Evolutionary conservation across 2,888 invertebrate species (phyloP).

Genomic region (Spodoptera littoralis): DNA sequence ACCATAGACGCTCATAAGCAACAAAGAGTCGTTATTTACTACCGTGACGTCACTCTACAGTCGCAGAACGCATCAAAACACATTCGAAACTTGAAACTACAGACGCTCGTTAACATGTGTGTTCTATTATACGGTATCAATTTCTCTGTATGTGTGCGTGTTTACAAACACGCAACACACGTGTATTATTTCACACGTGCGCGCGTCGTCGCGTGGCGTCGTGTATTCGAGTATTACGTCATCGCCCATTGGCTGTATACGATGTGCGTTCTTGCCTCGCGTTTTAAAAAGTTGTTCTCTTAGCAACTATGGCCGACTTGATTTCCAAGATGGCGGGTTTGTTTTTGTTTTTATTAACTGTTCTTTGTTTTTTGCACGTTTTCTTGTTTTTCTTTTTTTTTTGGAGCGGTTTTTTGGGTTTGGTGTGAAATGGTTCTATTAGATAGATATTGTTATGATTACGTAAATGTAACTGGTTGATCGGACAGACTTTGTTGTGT

Average conservation of each 20-base stretch:
- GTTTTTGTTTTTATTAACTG: background rate
- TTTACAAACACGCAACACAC: slow-evolving; percentile 58
- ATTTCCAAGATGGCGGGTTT: slow-evolving; percentile 30
- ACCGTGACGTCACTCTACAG: slow-evolving; percentile 26
- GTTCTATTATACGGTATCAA: background rate
- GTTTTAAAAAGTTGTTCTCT: slow-evolving; percentile 16
- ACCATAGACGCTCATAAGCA: too few relatives aligned
- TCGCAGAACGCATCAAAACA: slow-evolving; percentile 15
- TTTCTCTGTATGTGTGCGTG: slow-evolving; percentile 16
- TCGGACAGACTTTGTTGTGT: too few relatives aligned
- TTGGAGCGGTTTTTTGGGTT: too few relatives aligned
- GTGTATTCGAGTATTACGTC: slow-evolving; percentile 32
- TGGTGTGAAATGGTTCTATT: background rate
- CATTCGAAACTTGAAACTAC: slow-evolving; percentile 30
- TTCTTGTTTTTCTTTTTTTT: background rate
- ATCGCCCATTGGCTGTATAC: slow-evolving; percentile 21
- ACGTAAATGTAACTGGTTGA: background rate
- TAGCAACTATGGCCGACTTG: slow-evolving; percentile 6
- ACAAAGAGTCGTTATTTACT: too few relatives aligned
- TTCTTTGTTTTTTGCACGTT: background rate
- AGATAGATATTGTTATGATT: too few relatives aligned
- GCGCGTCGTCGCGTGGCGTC: slow-evolving; percentile 35
- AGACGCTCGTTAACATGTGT: slow-evolving; percentile 25
- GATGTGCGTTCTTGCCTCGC: slow-evolving; percentile 32
- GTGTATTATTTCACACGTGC: slow-evolving; percentile 53